Conservation (phyloP, 2,888 invertebrate genomes). For the Nasonia oneida region DNA sequence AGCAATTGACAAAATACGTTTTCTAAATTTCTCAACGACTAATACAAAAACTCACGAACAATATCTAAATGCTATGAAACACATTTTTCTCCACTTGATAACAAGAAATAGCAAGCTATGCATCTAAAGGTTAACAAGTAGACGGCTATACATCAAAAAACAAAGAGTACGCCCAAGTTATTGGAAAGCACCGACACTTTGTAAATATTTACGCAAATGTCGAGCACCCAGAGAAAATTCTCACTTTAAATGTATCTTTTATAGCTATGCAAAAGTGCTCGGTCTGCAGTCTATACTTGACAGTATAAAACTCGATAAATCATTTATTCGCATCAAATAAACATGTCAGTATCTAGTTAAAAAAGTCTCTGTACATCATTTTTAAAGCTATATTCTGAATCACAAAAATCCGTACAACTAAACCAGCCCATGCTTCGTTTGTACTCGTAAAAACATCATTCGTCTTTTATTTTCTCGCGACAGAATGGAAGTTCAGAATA, state of each 20-base stretch:
- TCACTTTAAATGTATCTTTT: neutral
- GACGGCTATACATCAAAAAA: neutral
- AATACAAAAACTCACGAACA: slow-evolving; percentile 5
- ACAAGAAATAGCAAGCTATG: slow-evolving; percentile 15
- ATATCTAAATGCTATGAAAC: neutral
- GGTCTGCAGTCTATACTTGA: slow-evolving; percentile 25
- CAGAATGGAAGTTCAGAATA: slow-evolving; percentile 29
- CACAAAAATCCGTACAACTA: slow-evolving; percentile 45
- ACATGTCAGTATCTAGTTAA: slow-evolving; percentile 14
- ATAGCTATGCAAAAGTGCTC: neutral
- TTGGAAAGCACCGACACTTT: slow-evolving; percentile 5
- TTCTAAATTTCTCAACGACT: slow-evolving; percentile 10
- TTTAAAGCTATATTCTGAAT: slow-evolving; percentile 58
- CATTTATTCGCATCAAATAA: slow-evolving; percentile 5
- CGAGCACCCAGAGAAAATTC: slow-evolving; percentile 30
- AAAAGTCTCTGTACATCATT: slow-evolving; percentile 27
- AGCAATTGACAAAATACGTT: slow-evolving; percentile 1
- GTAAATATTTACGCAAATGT: slow-evolving; percentile 21
- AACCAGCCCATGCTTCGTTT: neutral
- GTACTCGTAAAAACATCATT: neutral
- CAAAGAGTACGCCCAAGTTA: neutral
- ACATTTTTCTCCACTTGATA: slow-evolving; percentile 6
- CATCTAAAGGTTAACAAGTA: slow-evolving; percentile 15
- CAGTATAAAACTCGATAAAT: slow-evolving; percentile 29
- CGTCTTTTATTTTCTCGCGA: neutral